Evolutionary conservation across 2,888 invertebrate genomes (phyloP), one percentile per base, ranked within the genome.

Genomic region (Pseudococcus viburni): DNA sequence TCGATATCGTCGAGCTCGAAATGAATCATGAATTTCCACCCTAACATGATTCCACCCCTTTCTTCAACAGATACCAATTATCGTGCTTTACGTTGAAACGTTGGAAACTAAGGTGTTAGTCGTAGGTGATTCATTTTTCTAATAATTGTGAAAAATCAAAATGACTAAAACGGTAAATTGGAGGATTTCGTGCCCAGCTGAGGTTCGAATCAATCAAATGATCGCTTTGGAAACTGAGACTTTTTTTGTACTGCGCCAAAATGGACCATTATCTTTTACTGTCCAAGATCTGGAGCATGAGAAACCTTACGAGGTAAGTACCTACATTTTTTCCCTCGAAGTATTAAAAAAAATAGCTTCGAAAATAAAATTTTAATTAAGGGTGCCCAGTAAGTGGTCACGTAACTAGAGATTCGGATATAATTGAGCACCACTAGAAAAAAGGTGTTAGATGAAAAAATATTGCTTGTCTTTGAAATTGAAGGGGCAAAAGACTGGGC

Each of bases 251-350:
- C 6, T 88, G 8, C 88, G 88, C 55, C 88, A 88, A 42, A 88
- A 84, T 59, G 88, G 88, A 59, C 88, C 88, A 7, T 88, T 88
- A 19, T 84, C 88, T 83, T 88, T 88, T 84, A 19, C 59, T 9
- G 84, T 88, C 26, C 88, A 88, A 59, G 88, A 88, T 33, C 7
- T 83, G 1, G 11, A 51, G 7, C 12, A 19, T 51, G 42, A 83
- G 5, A 84, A 42, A 83, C 88, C 88, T n/a, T 80, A 33, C 83
- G 88, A 88, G 19, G 88, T 88, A 26, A 17, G 77, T 59, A 68
- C 12, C n/a, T n/a, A n/a, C n/a, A n/a, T 12, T 7, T 59, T 59
- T 8, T 59, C 5, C 55, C 1, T 15, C 17, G 46, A 46, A 33
- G 3, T 46, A 11, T 46, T 6, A 46, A 11, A 11, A 42, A 42